Conservation (phyloP, 2,113 vertebrate genomes). For the Gasterosteus aculeatus region DNA sequence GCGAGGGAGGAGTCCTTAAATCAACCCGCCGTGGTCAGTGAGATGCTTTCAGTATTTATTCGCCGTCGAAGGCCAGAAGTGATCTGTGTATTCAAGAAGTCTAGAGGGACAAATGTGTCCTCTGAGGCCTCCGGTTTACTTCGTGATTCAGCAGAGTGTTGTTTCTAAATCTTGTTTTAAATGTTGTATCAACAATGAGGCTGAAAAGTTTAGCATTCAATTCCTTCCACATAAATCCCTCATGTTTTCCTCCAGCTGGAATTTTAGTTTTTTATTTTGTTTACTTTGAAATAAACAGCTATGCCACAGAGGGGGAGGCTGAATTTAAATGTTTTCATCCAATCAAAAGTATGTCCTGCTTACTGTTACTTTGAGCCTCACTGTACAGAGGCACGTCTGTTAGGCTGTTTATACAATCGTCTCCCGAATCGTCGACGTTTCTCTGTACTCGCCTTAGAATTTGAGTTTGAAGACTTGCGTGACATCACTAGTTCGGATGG, state of each 20-base stretch:
- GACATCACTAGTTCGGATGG: not conserved
- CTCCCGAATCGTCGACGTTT: too few relatives aligned
- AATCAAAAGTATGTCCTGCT: too few relatives aligned
- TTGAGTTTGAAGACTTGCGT: not conserved
- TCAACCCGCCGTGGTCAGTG: slow-evolving; percentile 53
- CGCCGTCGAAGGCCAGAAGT: slow-evolving; percentile 34
- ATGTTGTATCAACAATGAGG: not conserved
- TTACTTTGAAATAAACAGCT: too few relatives aligned
- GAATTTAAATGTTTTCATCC: too few relatives aligned
- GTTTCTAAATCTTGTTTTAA: not conserved
- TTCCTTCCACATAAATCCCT: not conserved
- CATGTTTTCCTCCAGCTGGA: not conserved
- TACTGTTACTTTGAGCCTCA: too few relatives aligned
- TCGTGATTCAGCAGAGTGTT: not conserved
- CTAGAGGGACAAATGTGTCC: slow-evolving; percentile 9
- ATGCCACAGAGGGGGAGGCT: too few relatives aligned
- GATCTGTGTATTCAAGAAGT: slow-evolving; percentile 12
- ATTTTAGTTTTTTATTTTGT: not conserved
- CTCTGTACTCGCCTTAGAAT: too few relatives aligned
- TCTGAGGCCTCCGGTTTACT: not conserved
- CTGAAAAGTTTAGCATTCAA: not conserved
- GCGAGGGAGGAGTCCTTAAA: slow-evolving; percentile 52
- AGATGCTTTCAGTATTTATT: slow-evolving; percentile 42
- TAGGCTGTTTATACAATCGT: too few relatives aligned
- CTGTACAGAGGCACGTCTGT: too few relatives aligned